Evolutionary conservation across 2,888 invertebrate species (phyloP).

Genomic region (Tubulanus polymorphus): DNA sequence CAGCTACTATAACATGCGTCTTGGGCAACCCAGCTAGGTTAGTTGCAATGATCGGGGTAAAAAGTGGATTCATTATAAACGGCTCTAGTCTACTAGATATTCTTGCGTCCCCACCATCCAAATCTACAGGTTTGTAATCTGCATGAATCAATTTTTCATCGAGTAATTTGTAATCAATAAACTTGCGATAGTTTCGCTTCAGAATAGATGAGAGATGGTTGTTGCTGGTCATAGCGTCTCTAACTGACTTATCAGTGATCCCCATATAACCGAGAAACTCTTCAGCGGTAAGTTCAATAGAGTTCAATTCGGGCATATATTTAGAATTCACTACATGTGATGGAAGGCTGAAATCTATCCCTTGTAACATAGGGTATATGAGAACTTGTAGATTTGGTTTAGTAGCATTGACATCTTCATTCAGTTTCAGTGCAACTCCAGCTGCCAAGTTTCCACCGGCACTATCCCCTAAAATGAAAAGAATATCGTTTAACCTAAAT

Average conservation of each 20-base stretch:
- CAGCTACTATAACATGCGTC: neutral
- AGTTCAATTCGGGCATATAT: neutral
- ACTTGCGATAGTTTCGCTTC: neutral
- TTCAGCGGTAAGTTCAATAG: neutral
- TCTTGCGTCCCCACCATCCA: neutral
- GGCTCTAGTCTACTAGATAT: neutral
- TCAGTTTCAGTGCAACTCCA: slow-evolving; percentile 6
- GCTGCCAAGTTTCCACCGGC: slow-evolving; percentile 9
- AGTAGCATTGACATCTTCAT: neutral
- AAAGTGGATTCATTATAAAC: neutral
- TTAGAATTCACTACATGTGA: neutral
- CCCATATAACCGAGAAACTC: slow-evolving; percentile 1
- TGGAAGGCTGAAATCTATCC: slow-evolving; percentile 2
- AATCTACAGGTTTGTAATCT: neutral
- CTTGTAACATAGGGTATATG: slow-evolving; percentile 10
- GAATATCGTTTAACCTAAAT: no score
- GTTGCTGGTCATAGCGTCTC: neutral
- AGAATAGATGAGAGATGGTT: neutral
- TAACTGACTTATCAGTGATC: neutral
- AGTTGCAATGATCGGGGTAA: neutral
- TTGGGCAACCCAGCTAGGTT: neutral
- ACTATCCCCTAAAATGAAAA: slow-evolving; percentile 4
- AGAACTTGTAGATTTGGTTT: slow-evolving; percentile 4
- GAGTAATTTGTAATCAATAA: neutral
- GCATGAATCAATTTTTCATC: slow-evolving; percentile 5